Base-by-base conservation (phyloP, 2,113 vertebrate species). In the Leptobrachium ailaonicum region DNA sequence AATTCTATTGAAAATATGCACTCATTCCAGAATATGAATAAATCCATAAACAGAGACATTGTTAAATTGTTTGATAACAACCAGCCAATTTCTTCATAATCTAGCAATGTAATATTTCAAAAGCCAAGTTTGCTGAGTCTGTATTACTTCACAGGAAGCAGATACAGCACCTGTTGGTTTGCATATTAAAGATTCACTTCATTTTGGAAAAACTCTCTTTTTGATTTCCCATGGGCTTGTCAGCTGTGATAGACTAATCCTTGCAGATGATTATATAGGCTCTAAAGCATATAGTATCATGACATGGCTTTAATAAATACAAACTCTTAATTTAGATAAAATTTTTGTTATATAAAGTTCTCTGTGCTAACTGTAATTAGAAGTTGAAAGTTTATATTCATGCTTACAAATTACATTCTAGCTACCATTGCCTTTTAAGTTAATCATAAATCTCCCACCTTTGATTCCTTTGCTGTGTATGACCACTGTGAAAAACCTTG, bases 41-140 rank as follows among this genome's bases (percentile, higher is more conserved):
- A 60, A 13, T 50, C 8, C 47, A 50, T 8, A 50, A 50, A 50
- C 8, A 50, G 4, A 50, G 56, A 12, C 2, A 64, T 64, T 64
- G 20, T 20, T 40, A 32, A 44, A 14, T 68, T 77, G 75, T 56
- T 40, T 77, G 66, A 77, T 56, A 68, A 77, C 40, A 68, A 68
- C 64, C 53, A 77, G 66, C 41, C 12, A 40, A n/a, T 32, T 58
- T 60, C 75, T 43, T 54, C 67, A 63, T 54, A 67, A 45, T 67
- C 64, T 40, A 60, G 56, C 53, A 43, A 70, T 45, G 10, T 77
- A 41, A 76, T 32, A 32, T 77, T 58, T 58, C 69, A 66, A 66
- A 77, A 69, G 43, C 64, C 41, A 70, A 77, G 54, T 41, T 42
- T 56, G 50, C 75, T 77, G 66, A 77, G 10, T 77, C 75, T 77